Percentiles rank a stretch among this genome's conserved stretches.
Evolutionary conservation across 2,797 vertebrate species (phyloP).

Genomic region (Florisuga fusca): DNA sequence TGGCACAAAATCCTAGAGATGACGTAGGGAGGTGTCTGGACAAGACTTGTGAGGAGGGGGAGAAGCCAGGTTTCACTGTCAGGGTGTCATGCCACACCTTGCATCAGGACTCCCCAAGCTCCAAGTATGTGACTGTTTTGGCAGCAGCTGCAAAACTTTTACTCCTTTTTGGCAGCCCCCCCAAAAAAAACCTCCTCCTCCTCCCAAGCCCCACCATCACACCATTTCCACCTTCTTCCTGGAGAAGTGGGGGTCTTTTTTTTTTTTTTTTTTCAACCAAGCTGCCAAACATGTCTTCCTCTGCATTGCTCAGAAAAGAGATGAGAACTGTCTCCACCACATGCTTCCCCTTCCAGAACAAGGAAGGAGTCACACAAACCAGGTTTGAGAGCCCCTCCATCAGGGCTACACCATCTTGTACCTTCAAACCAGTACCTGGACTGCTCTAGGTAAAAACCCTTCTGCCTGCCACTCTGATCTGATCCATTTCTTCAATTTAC

Average conservation of each 20-base stretch:
- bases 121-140: not conserved
- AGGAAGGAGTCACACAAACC: not conserved
- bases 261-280: not conserved
- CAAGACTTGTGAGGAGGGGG: not conserved
- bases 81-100: not conserved
- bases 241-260: not conserved
- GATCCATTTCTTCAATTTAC: rapidly evolving
- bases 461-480: not conserved
- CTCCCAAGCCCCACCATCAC: not conserved
- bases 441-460: not conserved
- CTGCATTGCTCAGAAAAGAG: not conserved
- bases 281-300: not conserved
- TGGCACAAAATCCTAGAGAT: not conserved
- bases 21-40: not conserved
- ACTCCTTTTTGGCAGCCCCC: not conserved
- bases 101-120: not conserved
- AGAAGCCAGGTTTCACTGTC: not conserved
- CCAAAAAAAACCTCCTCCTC: not conserved
- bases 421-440: not conserved
- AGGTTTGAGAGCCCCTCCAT: not conserved
- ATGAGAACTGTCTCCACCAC: not conserved
- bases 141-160: not conserved
- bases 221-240: not conserved
- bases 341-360: not conserved
- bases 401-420: not conserved